A percentile compares a stretch with the other conserved stretches of the same genome.
These are phyloP conservation scores for Acyrthosiphon pisum DNA, from an alignment of 1,140 invertebrate genomes.

Conservation along the genomic window DNA sequence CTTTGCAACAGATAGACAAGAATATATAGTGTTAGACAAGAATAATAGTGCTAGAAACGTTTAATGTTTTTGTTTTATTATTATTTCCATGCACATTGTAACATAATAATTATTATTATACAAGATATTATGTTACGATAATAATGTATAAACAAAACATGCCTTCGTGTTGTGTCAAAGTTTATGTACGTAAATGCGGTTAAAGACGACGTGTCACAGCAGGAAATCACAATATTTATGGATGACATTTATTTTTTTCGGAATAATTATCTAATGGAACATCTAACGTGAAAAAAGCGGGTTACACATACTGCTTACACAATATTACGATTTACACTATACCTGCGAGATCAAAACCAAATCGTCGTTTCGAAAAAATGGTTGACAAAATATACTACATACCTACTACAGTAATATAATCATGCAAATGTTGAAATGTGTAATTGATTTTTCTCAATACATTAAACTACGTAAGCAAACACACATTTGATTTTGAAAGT, in stretches of 20 bases:
- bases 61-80: conserved; percentile 6
- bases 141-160: not conserved
- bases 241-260: not conserved
- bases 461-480: not conserved
- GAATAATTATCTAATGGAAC: not conserved
- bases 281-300: not conserved
- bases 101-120: not conserved
- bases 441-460: not conserved
- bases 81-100: conserved; percentile 25
- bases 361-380: not conserved
- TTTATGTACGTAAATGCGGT: not conserved
- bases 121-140: not conserved
- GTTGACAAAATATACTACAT: not conserved
- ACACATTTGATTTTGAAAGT: not conserved
- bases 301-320: not conserved
- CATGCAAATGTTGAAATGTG: not conserved
- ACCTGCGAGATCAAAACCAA: not conserved
- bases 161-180: not conserved
- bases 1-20: conserved; percentile 57
- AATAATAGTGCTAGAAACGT: conserved; percentile 50
- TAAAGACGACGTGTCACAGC: not conserved
- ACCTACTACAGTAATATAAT: not conserved
- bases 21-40: conserved; percentile 54
- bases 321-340: not conserved
- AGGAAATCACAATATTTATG: not conserved